A percentile compares a stretch with the other conserved stretches of the same genome.
Evolutionary conservation across 2,888 invertebrate genomes (phyloP).

Genomic region (Vesta saturnalis): DNA sequence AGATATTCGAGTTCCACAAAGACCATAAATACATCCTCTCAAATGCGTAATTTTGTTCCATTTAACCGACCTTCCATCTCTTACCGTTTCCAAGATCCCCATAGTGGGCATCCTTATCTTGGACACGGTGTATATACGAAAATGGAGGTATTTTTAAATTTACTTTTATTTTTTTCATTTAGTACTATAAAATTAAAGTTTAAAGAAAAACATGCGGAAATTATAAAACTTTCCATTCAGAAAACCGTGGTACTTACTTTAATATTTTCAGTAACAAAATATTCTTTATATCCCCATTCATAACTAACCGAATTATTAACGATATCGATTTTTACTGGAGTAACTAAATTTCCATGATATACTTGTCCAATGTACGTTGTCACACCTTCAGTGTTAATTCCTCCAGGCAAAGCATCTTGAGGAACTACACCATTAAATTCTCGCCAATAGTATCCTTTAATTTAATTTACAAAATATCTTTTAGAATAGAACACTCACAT

Average conservation of each 20-base stretch:
- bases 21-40: too few species aligned
- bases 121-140: too few species aligned
- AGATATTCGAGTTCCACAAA: too few species aligned
- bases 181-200: too few species aligned
- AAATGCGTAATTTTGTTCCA: too few species aligned
- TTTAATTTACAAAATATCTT: background rate
- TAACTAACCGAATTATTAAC: constrained; percentile 9
- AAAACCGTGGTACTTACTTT: background rate
- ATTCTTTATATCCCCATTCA: constrained; percentile 16
- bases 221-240: background rate
- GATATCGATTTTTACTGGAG: constrained; percentile 18
- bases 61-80: too few species aligned
- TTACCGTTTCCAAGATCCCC: too few species aligned
- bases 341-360: background rate
- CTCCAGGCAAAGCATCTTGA: constrained; percentile 20
- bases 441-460: constrained; percentile 2
- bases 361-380: constrained; percentile 24
- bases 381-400: constrained; percentile 8
- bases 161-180: too few species aligned
- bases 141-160: too few species aligned
- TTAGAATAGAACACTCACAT: background rate
- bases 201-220: too few species aligned
- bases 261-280: constrained; percentile 7
- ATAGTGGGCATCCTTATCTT: too few species aligned
- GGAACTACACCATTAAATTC: background rate